Evolutionary conservation across 2,113 vertebrate genomes (phyloP).

Genomic region (Lepisosteus osseus): DNA sequence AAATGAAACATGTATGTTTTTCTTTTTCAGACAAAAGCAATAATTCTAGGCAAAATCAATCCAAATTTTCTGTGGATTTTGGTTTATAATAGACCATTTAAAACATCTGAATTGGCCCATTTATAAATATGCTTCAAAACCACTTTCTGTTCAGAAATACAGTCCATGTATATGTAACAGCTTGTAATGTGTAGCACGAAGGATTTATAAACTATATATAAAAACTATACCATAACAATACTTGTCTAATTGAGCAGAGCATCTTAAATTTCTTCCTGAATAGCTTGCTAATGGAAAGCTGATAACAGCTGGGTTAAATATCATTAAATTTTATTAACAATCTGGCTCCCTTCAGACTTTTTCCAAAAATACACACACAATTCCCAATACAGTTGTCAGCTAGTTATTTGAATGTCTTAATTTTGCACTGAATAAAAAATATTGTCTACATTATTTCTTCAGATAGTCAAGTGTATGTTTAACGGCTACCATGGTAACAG

Average conservation of each 20-base stretch:
- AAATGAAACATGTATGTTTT: conserved; percentile 61
- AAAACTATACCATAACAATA: conserved; percentile 47
- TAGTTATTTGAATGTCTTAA: no score
- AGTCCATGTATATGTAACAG: conserved; percentile 51
- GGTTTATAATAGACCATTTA: conserved; percentile 44
- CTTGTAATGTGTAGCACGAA: conserved; percentile 36
- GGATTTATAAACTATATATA: conserved; percentile 57
- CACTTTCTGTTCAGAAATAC: conserved; percentile 54
- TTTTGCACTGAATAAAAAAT: no score
- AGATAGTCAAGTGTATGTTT: no score
- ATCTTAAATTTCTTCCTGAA: conserved; percentile 58
- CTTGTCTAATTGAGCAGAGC: conserved; percentile 48
- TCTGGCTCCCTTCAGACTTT: no score
- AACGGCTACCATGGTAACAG: no score
- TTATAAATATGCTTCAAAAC: conserved; percentile 53
- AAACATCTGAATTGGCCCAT: conserved; percentile 42
- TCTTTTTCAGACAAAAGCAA: conserved; percentile 51
- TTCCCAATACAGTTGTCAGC: no score
- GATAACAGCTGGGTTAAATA: conserved; percentile 63
- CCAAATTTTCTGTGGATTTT: conserved; percentile 28
- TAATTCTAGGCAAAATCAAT: conserved; percentile 53
- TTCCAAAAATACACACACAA: no score
- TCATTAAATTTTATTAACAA: conserved; percentile 51
- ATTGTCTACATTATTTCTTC: no score
- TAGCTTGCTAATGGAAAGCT: conserved; percentile 45